Conservation (phyloP, 2,888 invertebrate genomes). For the Elysia crispata region DNA sequence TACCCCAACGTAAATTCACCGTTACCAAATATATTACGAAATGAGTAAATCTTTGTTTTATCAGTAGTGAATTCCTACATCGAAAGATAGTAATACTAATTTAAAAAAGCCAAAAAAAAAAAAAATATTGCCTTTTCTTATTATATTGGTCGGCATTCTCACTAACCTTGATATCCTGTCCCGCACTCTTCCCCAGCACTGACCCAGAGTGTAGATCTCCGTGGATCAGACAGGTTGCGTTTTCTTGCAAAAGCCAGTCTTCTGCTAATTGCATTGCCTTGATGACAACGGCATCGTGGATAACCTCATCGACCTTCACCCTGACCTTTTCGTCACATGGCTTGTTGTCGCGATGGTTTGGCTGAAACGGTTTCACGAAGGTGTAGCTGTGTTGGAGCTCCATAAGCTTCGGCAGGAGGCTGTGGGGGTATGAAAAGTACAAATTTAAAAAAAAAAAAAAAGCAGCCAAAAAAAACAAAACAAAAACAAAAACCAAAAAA, state of each 20-base stretch:
- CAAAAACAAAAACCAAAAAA: no score
- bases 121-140: no score
- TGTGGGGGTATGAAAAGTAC: background rate
- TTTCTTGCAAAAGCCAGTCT: constrained; percentile 28
- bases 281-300: constrained; percentile 16
- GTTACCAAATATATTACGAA: no score
- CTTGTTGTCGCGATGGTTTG: constrained; percentile 16
- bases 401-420: constrained; percentile 26
- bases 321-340: constrained; percentile 9
- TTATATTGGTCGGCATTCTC: no score
- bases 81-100: no score
- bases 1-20: no score
- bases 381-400: constrained; percentile 5
- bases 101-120: no score
- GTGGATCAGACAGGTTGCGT: constrained; percentile 37
- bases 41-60: no score
- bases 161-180: background rate
- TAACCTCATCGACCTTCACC: constrained; percentile 30
- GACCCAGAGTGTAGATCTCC: constrained; percentile 38
- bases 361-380: constrained; percentile 28
- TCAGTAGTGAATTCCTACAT: no score
- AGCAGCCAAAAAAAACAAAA: no score
- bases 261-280: constrained; percentile 3
- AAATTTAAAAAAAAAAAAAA: background rate
- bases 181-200: background rate